Percentiles rank a stretch among this genome's conserved stretches.
Evolutionary conservation across 2,888 invertebrate genomes (phyloP).

Genomic region (Oligia strigilis): DNA sequence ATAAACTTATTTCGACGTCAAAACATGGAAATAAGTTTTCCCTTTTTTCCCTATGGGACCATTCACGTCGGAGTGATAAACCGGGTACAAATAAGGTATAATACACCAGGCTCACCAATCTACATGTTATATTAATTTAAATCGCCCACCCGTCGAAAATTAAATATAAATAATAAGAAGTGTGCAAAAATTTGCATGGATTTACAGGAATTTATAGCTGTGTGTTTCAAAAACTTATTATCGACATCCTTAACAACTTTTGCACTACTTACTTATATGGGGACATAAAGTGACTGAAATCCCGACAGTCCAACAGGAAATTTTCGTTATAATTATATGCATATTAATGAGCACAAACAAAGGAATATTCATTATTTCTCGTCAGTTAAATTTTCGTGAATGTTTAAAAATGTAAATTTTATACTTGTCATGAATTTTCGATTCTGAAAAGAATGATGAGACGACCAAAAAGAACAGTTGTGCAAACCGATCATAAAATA

Average conservation of each 20-base stretch:
- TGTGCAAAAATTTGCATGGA: constrained; percentile 38
- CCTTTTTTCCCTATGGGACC: background rate
- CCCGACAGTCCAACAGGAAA: constrained; percentile 9
- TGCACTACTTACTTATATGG: constrained; percentile 7
- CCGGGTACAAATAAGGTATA: background rate
- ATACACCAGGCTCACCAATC: constrained; percentile 72
- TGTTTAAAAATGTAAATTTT: constrained; percentile 22
- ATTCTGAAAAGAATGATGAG: constrained; percentile 6
- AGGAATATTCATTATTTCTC: constrained; percentile 42
- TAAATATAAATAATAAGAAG: constrained; percentile 57
- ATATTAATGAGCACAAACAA: constrained; percentile 45
- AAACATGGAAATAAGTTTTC: background rate
- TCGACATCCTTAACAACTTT: constrained; percentile 19
- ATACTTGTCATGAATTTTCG: constrained; percentile 29
- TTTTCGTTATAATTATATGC: constrained; percentile 30
- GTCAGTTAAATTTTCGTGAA: constrained; percentile 19
- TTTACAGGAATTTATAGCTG: constrained; percentile 10
- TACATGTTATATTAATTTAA: constrained; percentile 79
- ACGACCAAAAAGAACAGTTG: constrained; percentile 22
- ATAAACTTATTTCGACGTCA: background rate
- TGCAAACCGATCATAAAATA: constrained; percentile 35
- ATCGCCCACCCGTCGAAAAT: constrained; percentile 68
- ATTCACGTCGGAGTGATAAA: background rate
- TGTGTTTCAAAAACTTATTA: constrained; percentile 29
- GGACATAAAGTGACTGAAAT: constrained; percentile 13